A percentile compares a stretch with the other conserved stretches of the same genome.
Evolutionary conservation across 1,140 invertebrate species (phyloP).

Genomic region (Oscheius sp.): DNA sequence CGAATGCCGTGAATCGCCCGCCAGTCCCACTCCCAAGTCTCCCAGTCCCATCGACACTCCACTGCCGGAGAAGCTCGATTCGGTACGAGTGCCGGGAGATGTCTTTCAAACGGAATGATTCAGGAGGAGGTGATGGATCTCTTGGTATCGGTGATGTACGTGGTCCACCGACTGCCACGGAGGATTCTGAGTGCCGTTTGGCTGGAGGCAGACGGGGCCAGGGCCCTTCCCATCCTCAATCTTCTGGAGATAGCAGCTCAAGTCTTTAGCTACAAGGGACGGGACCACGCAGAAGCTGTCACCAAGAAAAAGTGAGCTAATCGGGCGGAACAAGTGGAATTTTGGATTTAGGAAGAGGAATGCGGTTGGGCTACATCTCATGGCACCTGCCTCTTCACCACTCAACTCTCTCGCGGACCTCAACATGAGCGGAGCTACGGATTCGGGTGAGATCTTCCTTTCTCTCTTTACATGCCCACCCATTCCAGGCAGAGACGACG

Average conservation of each 20-base stretch:
- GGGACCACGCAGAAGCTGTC: constrained; percentile 10
- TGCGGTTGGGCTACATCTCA: background rate
- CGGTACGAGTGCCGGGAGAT: background rate
- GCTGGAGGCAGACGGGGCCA: constrained; percentile 23
- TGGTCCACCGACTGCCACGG: constrained; percentile 75
- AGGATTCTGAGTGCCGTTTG: constrained; percentile 39
- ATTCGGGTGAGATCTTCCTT: constrained; percentile 4
- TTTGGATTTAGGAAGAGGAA: no score
- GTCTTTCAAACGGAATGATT: background rate
- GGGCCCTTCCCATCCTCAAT: constrained; percentile 31
- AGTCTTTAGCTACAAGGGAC: constrained; percentile 42
- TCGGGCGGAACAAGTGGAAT: constrained; percentile 15
- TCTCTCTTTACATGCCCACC: constrained; percentile 69
- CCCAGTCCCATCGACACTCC: background rate
- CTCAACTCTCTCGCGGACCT: background rate
- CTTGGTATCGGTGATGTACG: constrained; percentile 82
- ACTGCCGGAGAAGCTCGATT: constrained; percentile 72
- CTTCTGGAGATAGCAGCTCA: constrained; percentile 49
- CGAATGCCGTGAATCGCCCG: background rate
- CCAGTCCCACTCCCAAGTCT: no score
- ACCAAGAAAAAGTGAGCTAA: constrained; percentile 5
- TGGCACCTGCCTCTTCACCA: background rate
- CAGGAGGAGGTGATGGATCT: constrained; percentile 78
- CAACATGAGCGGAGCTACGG: background rate
- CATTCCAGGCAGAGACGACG: background rate